These are phyloP conservation scores for Apomyelois bistriatella DNA, from an alignment of 2,888 invertebrate species.

Conservation along the genomic window DNA sequence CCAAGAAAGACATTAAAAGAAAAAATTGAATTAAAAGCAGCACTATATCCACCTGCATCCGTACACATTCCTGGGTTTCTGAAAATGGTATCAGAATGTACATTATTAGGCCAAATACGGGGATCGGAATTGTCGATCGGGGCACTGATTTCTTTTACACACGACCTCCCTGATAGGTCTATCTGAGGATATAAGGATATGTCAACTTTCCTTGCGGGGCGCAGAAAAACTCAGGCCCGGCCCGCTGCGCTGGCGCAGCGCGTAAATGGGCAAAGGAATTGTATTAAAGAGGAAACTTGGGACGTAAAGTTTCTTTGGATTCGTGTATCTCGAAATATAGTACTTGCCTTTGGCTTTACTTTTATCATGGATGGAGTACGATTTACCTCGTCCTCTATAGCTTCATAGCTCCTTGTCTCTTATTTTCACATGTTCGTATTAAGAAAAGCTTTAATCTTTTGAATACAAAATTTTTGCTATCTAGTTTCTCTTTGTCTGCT, in stretches of 20 bases:
- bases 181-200: constrained; percentile 52
- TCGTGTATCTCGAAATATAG: constrained; percentile 9
- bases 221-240: constrained; percentile 49
- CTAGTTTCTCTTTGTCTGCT: too few relatives aligned
- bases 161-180: constrained; percentile 39
- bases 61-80: constrained; percentile 51
- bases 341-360: background rate
- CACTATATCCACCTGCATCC: constrained; percentile 43
- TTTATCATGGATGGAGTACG: background rate
- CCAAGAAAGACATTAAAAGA: constrained; percentile 3
- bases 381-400: too few relatives aligned
- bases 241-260: constrained; percentile 23
- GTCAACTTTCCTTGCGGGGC: constrained; percentile 70
- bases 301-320: constrained; percentile 28
- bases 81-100: constrained; percentile 55
- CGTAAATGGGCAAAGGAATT: constrained; percentile 38
- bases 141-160: constrained; percentile 71
- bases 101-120: constrained; percentile 64
- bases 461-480: too few relatives aligned
- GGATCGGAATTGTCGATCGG: constrained; percentile 43
- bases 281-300: constrained; percentile 19
- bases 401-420: too few relatives aligned
- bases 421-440: too few relatives aligned
- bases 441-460: too few relatives aligned
- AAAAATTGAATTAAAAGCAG: background rate